Base-by-base conservation (phyloP, 2,888 invertebrate species). In the Spodoptera littoralis region DNA sequence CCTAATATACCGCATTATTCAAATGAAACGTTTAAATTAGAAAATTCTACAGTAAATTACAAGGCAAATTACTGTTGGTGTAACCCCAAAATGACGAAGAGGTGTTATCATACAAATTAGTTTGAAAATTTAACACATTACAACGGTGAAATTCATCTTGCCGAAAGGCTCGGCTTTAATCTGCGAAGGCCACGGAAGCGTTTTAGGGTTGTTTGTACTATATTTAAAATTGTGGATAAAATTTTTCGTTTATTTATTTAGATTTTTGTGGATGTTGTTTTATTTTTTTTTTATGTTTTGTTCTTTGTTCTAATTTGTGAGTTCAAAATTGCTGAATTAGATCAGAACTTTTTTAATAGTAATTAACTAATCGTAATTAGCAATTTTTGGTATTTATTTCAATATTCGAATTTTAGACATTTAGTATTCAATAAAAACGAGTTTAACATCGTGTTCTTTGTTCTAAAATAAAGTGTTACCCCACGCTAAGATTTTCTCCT, bases 41-140 rank as follows among this genome's bases (percentile, higher is more conserved):
- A 65, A 63, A 64, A 75, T 60, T 60, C 53, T 60, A 72, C 60
- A 41, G 24, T 66, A 77, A 70, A 77, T 77, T 77, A 68, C 42
- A 68, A 54, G 61, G 58, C 18, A 76, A 75, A 63, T 71, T 72
- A 57, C 60, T 54, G 49, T 55, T 11, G 30, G 46, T 49, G 48
- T 51, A 18, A 60, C 59, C 60, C 55, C 45, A 48, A 59, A 72
- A 76, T 59, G 9, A 41, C 58, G 49, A 45, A 24, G 54, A 45
- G 42, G 44, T 45, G 68, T 68, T 64, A 67, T 70, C 73, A 69
- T 55, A 73, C 70, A 68, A 80, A 77, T 79, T 75, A 70, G 68
- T 80, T 75, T 50, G 50, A 27, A 50, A 75, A 72, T 80, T 75
- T 43, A 51, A 13, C 57, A 58, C 62, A 65, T 76, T 65, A 65